Evolutionary conservation across 2,797 vertebrate species (phyloP), one percentile per base, ranked within the genome.

Genomic region (Streptopelia turtur): DNA sequence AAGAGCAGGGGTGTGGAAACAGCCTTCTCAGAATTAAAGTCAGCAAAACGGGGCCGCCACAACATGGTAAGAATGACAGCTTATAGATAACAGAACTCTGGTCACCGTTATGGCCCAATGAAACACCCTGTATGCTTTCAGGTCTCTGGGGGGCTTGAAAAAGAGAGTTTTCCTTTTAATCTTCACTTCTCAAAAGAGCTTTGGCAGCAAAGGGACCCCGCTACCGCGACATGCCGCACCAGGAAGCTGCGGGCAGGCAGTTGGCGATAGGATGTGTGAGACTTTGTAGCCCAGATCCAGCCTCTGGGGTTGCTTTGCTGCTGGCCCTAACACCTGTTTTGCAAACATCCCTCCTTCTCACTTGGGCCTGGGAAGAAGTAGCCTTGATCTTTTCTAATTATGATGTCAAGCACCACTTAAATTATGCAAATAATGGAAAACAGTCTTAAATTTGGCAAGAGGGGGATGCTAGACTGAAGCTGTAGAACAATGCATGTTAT

Each of bases 371-470:
- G 13, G 57, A 77, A 90, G 79, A 30, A 85, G 65, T 2, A 72
- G 57, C 35, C 77, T 74, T 33, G 41, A 50, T 75, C 57, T 45
- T 80, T 79, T 79, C 91, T 79, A 89, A 79, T 87, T 82, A 77
- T 17, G 20, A 52, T 10, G 33, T 72, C 68, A 94, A 80, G 39
- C 16, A 79, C 18, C 14, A 37, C 45, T 64, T 56, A 37, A 31
- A 65, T 78, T 53, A 91, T 15, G 59, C 31, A 66, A 87, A 90
- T 63, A 83, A 90, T 41, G 27, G 49, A 88, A 81, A 86, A 56
- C 43, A 74, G 43, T 50, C 52, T 64, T 24, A 71, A 21, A 77
- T 68, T 74, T 68, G 35, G 10, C 52, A 74, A 53, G 65, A 77
- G 28, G 49, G 31, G 37, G 27, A 50, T 35, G 43, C n/a, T 25